These are phyloP conservation scores for Stichopus horrens DNA, from an alignment of 53 echinoderm and acorn worm species.

Conservation along the genomic window DNA sequence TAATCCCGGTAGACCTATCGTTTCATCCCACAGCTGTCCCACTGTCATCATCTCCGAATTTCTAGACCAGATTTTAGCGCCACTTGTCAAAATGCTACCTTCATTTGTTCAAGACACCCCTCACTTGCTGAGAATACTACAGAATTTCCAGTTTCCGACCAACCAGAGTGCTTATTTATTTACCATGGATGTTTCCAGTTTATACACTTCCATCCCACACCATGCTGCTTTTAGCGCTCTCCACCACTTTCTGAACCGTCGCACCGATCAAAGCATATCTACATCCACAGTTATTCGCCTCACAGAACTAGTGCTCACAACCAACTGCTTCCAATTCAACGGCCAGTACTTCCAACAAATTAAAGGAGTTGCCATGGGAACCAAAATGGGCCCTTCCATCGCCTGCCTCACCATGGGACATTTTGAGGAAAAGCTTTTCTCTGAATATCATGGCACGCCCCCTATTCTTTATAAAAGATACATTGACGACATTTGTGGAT, in stretches of 20 bases:
- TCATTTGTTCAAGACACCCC: slow-evolving; percentile 45
- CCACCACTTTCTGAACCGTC: not conserved
- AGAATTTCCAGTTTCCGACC: not conserved
- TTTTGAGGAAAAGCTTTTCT: not conserved
- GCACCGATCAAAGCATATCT: not conserved
- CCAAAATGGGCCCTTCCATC: slow-evolving; percentile 34
- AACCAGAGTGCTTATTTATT: too few relatives aligned
- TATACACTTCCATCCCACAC: slow-evolving; percentile 6
- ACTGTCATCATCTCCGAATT: slow-evolving; percentile 44
- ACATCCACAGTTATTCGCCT: not conserved
- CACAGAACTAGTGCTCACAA: not conserved
- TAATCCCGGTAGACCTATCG: slow-evolving; percentile 42
- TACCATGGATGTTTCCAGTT: not conserved
- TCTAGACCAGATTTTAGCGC: slow-evolving; percentile 40
- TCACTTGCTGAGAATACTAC: slow-evolving; percentile 42
- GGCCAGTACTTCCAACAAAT: not conserved
- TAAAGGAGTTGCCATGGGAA: slow-evolving; percentile 30
- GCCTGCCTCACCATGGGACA: slow-evolving; percentile 9
- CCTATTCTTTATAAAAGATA: too few relatives aligned
- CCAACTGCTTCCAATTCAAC: slow-evolving; percentile 48
- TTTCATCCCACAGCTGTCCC: slow-evolving; percentile 52
- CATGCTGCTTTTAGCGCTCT: not conserved
- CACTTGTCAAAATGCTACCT: not conserved
- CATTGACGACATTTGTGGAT: too few relatives aligned
- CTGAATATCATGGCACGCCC: not conserved